A percentile compares a stretch with the other conserved stretches of the same genome.
Evolutionary conservation across 1,140 invertebrate species (phyloP).

Genomic region (Caenorhabditis latens): DNA sequence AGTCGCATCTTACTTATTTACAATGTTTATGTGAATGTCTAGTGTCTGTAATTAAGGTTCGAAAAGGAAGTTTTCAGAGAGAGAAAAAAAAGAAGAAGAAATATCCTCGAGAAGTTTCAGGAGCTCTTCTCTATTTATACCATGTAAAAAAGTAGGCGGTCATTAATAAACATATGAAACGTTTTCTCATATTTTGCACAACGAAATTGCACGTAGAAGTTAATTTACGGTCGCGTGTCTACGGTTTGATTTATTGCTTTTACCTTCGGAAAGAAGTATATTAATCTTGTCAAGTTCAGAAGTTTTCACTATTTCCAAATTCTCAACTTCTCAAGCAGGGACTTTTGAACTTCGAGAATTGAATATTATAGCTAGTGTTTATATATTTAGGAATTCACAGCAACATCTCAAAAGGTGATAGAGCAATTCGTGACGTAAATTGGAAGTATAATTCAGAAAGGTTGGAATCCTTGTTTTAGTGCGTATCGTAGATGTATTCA

Average conservation of each 20-base stretch:
- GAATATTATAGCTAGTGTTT: background rate
- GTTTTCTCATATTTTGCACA: no score
- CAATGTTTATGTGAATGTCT: background rate
- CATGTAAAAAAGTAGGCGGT: constrained; percentile 2
- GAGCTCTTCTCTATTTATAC: background rate
- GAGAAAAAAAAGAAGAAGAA: background rate
- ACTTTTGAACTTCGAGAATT: no score
- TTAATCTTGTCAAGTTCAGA: background rate
- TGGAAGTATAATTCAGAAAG: no score
- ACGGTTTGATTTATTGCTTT: constrained; percentile 12
- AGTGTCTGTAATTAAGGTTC: background rate
- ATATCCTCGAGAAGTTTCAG: background rate
- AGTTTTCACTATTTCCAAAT: no score
- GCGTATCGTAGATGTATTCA: no score
- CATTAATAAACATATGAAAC: background rate
- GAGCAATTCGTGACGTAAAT: background rate
- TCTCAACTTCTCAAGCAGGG: no score
- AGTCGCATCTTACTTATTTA: background rate
- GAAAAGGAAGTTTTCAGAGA: background rate
- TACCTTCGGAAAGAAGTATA: background rate
- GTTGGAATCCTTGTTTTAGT: no score
- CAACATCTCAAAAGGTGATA: constrained; percentile 1
- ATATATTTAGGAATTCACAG: background rate
- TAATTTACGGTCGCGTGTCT: constrained; percentile 14
- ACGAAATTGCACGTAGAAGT: background rate